phyloP scores from a whole-genome alignment of 2,888 invertebrate species.

The Polymixis lichenea region DNA sequence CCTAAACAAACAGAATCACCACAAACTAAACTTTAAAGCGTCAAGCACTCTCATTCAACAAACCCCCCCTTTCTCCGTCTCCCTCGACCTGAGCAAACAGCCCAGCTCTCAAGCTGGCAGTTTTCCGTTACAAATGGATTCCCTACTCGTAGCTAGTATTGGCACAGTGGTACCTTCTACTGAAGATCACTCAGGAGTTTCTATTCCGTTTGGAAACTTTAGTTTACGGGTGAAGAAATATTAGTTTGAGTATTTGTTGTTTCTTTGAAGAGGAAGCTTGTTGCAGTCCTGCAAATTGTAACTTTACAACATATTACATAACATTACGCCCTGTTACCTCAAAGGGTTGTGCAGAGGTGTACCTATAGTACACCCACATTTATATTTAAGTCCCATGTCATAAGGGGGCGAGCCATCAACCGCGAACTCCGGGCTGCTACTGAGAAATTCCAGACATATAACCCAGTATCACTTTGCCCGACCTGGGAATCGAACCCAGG shows the following conservation, averaged over 20 bases:
- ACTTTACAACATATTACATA: no score
- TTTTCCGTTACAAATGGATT: slow-evolving; percentile 60
- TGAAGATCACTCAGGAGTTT: slow-evolving; percentile 47
- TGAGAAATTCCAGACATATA: no score
- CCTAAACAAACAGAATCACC: slow-evolving; percentile 31
- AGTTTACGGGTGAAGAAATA: slow-evolving; percentile 13
- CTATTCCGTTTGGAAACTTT: slow-evolving; percentile 35
- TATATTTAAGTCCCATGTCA: no score
- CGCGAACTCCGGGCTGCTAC: no score
- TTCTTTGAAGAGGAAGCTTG: neutral
- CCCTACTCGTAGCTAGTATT: slow-evolving; percentile 35
- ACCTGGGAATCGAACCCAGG: no score
- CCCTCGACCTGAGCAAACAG: slow-evolving; percentile 41
- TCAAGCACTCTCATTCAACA: slow-evolving; percentile 22
- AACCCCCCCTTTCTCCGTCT: neutral
- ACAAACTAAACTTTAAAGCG: slow-evolving; percentile 19
- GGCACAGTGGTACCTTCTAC: slow-evolving; percentile 40
- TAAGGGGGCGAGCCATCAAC: no score
- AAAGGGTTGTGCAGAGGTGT: no score
- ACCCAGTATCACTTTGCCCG: no score
- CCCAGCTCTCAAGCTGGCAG: slow-evolving; percentile 22
- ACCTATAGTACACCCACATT: no score
- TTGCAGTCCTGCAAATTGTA: neutral
- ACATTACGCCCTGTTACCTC: no score
- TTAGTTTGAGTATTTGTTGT: slow-evolving; percentile 5